Evolutionary conservation across 2,888 invertebrate genomes (phyloP), one percentile per base, ranked within the genome.

Genomic region (Scaptodrosophila latifasciaeformis): DNA sequence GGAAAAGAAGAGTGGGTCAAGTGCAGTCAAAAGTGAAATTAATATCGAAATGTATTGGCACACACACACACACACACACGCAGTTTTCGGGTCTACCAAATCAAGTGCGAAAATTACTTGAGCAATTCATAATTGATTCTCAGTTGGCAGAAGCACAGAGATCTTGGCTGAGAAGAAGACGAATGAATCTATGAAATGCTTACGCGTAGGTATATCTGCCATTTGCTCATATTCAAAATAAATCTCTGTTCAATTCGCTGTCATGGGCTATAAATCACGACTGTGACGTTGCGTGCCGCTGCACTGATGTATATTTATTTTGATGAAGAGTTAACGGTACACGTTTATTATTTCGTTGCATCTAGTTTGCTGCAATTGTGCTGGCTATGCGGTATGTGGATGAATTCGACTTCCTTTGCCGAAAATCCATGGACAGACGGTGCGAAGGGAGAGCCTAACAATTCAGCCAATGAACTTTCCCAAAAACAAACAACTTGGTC

Each of bases 1-100:
- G 24, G 24, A 56, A 70, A 56, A 67, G 54, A 58, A 65, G 79
- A 74, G 76, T 74, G 81, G 81, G 74, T 74, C 74, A 74, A 74
- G 81, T 81, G 74, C 74, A 74, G 79, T 62, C 79, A 74, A 81
- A 74, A 74, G 74, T 81, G 81, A 74, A 81, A 81, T 74, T 67
- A 78, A 65, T 77, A 69, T 79, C 65, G 49, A 34, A 47, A 55
- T 47, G 56, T n/a, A n/a, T n/a, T 27, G 27, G 5, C 27, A 9
- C 27, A 27, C 5, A 5, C 5, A 27, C 27, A 27, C 27, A n/a
- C n/a, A n/a, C n/a, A n/a, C n/a, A n/a, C n/a, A n/a, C n/a, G n/a
- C n/a, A n/a, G n/a, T n/a, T n/a, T 6, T 27, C 5, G 27, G 9
- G 27, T 6, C 9, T 27, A 6, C 5, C 27, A 5, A 27, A 27